phyloP scores from a whole-genome alignment of 1,140 invertebrate genomes.

The Cherax destructor region DNA sequence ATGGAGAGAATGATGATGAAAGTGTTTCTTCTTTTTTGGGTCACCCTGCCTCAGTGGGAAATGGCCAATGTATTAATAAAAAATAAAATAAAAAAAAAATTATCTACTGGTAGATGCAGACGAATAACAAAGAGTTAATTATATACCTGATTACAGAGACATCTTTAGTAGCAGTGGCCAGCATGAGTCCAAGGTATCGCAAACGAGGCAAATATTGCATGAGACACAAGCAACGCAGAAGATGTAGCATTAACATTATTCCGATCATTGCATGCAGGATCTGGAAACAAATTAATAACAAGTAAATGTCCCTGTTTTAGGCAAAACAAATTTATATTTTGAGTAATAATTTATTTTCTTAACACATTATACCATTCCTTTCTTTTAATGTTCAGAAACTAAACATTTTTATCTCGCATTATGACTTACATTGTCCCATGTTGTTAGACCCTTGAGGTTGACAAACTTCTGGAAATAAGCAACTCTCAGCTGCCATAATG shows the following conservation, averaged over 20 bases:
- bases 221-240: constrained; percentile 59
- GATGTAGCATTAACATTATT: constrained; percentile 45
- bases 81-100: too few relatives aligned
- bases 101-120: too few relatives aligned
- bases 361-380: too few relatives aligned
- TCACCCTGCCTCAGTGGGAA: too few relatives aligned
- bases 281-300: neutral
- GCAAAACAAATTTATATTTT: neutral
- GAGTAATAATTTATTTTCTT: neutral
- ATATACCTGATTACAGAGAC: constrained; percentile 39
- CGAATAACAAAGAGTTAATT: too few relatives aligned
- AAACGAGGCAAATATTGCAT: constrained; percentile 45
- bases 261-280: constrained; percentile 46
- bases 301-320: neutral
- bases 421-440: constrained; percentile 62
- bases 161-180: constrained; percentile 45
- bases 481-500: constrained; percentile 65
- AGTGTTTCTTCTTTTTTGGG: too few relatives aligned
- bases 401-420: too few relatives aligned
- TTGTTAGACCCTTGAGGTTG: constrained; percentile 60
- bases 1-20: too few relatives aligned
- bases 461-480: constrained; percentile 67
- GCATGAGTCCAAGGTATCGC: constrained; percentile 23
- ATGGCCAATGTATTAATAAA: too few relatives aligned
- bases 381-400: too few relatives aligned